Conservation (phyloP, 2,888 invertebrate genomes). For the Drosophila ezoana region DNA sequence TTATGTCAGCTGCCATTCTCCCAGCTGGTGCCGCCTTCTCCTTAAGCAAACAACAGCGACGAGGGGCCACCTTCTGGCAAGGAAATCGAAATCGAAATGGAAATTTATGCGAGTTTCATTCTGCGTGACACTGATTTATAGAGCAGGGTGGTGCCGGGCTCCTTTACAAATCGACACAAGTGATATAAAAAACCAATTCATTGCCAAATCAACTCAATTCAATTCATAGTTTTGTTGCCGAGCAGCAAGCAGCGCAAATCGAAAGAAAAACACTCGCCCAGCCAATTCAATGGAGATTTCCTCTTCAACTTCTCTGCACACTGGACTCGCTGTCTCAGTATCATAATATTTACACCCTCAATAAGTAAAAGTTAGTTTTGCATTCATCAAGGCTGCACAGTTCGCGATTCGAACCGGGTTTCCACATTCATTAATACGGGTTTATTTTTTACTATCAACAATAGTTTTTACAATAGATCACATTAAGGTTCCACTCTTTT, state of each 20-base stretch:
- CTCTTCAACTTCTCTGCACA: conserved; percentile 13
- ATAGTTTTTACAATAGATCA: too few relatives aligned
- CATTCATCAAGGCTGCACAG: too few relatives aligned
- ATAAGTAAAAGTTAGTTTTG: too few relatives aligned
- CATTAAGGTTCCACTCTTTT: too few relatives aligned
- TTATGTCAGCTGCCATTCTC: conserved; percentile 60
- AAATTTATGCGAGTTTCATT: conserved; percentile 26
- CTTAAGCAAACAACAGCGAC: conserved; percentile 51
- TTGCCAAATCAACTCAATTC: conserved; percentile 41
- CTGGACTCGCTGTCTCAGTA: background rate
- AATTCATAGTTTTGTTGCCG: conserved; percentile 21
- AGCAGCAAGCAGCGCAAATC: conserved; percentile 6
- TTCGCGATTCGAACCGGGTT: too few relatives aligned
- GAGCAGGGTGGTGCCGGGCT: background rate
- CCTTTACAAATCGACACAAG: conserved; percentile 19
- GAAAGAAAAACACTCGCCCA: conserved; percentile 14
- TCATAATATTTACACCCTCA: too few relatives aligned
- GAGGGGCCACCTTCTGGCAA: conserved; percentile 3
- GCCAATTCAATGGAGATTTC: conserved; percentile 21
- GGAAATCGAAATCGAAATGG: conserved; percentile 20
- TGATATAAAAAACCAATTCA: conserved; percentile 25
- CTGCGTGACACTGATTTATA: conserved; percentile 30
- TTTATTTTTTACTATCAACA: too few relatives aligned
- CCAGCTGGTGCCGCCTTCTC: conserved; percentile 18
- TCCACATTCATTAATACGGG: too few relatives aligned